These are phyloP conservation scores for Umimayanthus kanabou DNA, from an alignment of 92 coral and sea anemone species.

Conservation along the genomic window DNA sequence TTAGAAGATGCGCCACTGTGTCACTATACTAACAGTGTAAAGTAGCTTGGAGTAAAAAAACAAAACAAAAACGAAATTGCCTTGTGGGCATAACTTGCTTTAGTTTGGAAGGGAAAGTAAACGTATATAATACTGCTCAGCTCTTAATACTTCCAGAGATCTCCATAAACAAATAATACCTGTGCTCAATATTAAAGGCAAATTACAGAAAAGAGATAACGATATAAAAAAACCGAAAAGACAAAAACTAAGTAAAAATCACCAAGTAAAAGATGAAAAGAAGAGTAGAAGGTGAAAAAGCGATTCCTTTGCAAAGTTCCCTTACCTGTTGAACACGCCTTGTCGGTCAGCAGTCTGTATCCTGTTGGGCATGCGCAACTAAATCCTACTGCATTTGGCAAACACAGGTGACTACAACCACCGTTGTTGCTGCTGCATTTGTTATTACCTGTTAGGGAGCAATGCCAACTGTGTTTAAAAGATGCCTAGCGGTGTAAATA, in stretches of 20 bases:
- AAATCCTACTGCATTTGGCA: constrained; percentile 58
- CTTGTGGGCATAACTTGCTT: neutral
- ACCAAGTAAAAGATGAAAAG: too few relatives aligned
- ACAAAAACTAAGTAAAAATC: neutral
- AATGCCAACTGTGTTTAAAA: neutral
- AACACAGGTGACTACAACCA: constrained; percentile 79
- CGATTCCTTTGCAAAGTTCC: neutral
- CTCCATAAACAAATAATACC: neutral
- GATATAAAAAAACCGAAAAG: neutral
- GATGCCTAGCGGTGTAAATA: neutral
- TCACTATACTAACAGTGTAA: too few relatives aligned
- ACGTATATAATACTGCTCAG: neutral
- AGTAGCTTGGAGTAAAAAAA: too few relatives aligned
- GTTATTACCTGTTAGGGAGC: constrained; percentile 24
- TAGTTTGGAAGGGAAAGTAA: neutral
- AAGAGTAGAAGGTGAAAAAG: neutral
- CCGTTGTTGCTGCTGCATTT: constrained; percentile 53
- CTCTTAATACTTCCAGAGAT: neutral
- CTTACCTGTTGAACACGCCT: constrained; percentile 69
- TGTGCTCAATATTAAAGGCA: neutral
- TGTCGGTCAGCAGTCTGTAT: constrained; percentile 53
- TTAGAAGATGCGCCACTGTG: neutral
- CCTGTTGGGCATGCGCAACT: constrained; percentile 85
- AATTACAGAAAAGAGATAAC: neutral
- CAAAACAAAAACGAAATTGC: neutral